Evolutionary conservation across 2,888 invertebrate genomes (phyloP), one percentile per base, ranked within the genome.

Genomic region (Patella depressa): DNA sequence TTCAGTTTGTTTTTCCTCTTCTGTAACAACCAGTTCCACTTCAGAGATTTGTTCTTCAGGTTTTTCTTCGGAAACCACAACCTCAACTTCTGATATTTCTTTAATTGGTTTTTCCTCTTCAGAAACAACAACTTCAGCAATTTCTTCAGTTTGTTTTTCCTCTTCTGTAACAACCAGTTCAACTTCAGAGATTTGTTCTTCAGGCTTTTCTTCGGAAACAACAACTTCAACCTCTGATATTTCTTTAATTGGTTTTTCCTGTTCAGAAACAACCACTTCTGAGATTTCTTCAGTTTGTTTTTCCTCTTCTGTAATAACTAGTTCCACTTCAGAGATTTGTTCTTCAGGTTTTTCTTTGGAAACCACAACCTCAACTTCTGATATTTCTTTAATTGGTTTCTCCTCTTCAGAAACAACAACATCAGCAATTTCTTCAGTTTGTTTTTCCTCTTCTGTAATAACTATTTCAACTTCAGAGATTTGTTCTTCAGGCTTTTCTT

Each of bases 91-190:
- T 45, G 45, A 45, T 45, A 45, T 45, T 70, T 77, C 75, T n/a
- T 70, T 73, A 1, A 24, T 53, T 53, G 73, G 29, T 71, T 71
- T n/a, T 9, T n/a, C 70, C n/a, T 72, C 24, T 12, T 65, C 14
- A 24, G 65, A 59, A 24, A 55, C 29, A 45, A 24, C 76, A 17
- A 76, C 71, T 73, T 76, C 75, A 17, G 90, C 87, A 17, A 93
- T 73, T 78, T 92, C 88, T 80, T 92, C 90, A 0, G 88, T 88
- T 53, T 88, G 86, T 73, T 90, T 85, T 53, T 53, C 69, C 9
- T 45, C 45, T 24, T 65, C 24, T 65, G 65, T 24, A 65, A 24
- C 3, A 24, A 75, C 79, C 0, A 45, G 12, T 45, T 45, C 72
- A 3, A 73, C n/a, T 17, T 34, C 55, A 29, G 45, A n/a, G 24